phyloP scores from a whole-genome alignment of 1,140 invertebrate genomes.

The Neuroterus valhalla region DNA sequence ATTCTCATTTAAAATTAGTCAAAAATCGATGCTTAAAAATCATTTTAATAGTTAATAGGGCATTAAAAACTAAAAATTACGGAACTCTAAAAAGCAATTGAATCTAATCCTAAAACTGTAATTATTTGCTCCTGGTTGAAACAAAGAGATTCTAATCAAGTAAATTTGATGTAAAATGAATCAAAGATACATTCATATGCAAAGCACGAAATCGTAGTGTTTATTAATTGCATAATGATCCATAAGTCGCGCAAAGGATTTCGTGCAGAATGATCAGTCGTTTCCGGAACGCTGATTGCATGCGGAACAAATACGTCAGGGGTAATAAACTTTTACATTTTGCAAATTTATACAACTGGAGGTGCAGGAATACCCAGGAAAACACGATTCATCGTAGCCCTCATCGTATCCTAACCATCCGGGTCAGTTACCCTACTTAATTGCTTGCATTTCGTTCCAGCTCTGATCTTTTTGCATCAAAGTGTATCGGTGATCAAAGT shows the following conservation, averaged over 20 bases:
- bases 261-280: conserved; percentile 1
- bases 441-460: conserved; percentile 16
- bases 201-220: conserved; percentile 22
- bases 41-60: no score
- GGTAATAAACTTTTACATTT: conserved; percentile 23
- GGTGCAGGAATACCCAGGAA: background rate
- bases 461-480: conserved; percentile 16
- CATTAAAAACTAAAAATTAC: no score
- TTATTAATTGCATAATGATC: background rate
- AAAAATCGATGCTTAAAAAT: no score
- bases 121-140: no score
- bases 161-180: background rate
- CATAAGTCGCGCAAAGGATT: background rate
- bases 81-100: no score
- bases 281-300: conserved; percentile 46
- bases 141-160: no score
- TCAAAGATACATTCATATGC: background rate
- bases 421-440: conserved; percentile 32
- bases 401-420: conserved; percentile 25
- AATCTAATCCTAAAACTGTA: no score
- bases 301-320: conserved; percentile 48
- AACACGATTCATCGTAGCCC: conserved; percentile 6
- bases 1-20: no score
- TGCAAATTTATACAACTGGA: conserved; percentile 26
- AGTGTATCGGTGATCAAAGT: conserved; percentile 17